Conservation (phyloP, 2,113 vertebrate species). For the Reinhardtius hippoglossoides region DNA sequence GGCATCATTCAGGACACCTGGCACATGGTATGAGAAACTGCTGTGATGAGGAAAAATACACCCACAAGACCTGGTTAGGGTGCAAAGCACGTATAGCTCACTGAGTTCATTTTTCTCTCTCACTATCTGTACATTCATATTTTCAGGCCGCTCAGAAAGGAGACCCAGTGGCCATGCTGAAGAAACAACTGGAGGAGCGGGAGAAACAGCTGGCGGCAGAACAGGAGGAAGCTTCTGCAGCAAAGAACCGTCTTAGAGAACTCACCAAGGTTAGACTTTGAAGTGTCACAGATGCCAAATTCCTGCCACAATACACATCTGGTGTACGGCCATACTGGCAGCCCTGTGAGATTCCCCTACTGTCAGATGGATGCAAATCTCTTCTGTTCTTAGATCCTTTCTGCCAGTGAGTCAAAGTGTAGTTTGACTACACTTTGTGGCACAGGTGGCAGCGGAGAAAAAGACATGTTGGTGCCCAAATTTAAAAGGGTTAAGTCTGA, state of each 20-base stretch:
- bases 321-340: neutral
- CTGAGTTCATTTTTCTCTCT: neutral
- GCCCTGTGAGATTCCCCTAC: neutral
- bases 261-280: conserved; percentile 87
- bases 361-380: neutral
- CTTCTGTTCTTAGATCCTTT: neutral
- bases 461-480: neutral
- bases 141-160: conserved; percentile 92
- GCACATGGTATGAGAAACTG: conserved; percentile 87
- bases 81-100: neutral
- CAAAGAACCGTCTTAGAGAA: conserved; percentile 89
- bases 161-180: conserved; percentile 88
- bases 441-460: neutral
- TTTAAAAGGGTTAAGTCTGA: neutral
- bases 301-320: neutral
- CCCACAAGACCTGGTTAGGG: neutral
- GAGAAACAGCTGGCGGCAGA: conserved; percentile 89
- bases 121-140: neutral
- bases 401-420: neutral
- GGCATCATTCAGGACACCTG: conserved; percentile 91
- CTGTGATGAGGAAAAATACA: neutral
- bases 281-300: neutral
- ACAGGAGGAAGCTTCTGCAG: conserved; percentile 86
- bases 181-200: conserved; percentile 93
- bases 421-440: neutral